Conservation (phyloP, 92 coral and sea anemone genomes). For the Micromussa lordhowensis region DNA sequence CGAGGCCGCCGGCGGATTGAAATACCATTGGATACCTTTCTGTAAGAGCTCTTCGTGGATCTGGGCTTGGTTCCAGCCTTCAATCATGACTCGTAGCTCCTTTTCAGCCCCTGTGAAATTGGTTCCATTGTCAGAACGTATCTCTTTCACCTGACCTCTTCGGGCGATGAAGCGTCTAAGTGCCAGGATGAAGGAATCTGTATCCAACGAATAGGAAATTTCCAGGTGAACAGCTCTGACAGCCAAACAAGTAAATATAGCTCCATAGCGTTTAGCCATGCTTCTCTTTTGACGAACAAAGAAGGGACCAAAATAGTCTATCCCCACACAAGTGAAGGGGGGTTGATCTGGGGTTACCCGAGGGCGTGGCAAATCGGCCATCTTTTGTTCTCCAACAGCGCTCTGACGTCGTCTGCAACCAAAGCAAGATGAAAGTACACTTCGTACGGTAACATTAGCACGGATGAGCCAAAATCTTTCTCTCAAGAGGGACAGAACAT, state of each 20-base stretch:
- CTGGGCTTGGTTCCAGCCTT: slow-evolving; percentile 33
- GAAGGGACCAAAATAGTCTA: too few relatives aligned
- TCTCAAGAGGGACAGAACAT: slow-evolving; percentile 24
- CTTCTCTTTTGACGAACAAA: slow-evolving; percentile 1
- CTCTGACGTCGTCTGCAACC: background rate
- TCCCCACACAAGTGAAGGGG: too few relatives aligned
- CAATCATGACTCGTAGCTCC: slow-evolving; percentile 18
- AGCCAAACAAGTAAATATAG: too few relatives aligned
- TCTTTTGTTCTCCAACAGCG: slow-evolving; percentile 18
- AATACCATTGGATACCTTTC: too few relatives aligned
- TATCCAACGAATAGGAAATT: background rate
- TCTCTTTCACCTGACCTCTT: too few relatives aligned
- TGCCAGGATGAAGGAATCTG: too few relatives aligned
- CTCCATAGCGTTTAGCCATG: slow-evolving; percentile 7
- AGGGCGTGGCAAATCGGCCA: slow-evolving; percentile 11
- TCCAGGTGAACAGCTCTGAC: slow-evolving; percentile 7
- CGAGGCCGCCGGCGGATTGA: slow-evolving; percentile 32
- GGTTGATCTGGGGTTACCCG: too few relatives aligned
- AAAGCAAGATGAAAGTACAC: slow-evolving; percentile 15
- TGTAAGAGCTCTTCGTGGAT: slow-evolving; percentile 26
- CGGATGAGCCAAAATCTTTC: slow-evolving; percentile 23
- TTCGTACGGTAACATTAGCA: slow-evolving; percentile 12
- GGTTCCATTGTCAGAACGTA: slow-evolving; percentile 35
- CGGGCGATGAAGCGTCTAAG: too few relatives aligned
- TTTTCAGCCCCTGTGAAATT: slow-evolving; percentile 28